Evolutionary conservation across 2,797 vertebrate genomes (phyloP).

Genomic region (Liasis olivaceus): DNA sequence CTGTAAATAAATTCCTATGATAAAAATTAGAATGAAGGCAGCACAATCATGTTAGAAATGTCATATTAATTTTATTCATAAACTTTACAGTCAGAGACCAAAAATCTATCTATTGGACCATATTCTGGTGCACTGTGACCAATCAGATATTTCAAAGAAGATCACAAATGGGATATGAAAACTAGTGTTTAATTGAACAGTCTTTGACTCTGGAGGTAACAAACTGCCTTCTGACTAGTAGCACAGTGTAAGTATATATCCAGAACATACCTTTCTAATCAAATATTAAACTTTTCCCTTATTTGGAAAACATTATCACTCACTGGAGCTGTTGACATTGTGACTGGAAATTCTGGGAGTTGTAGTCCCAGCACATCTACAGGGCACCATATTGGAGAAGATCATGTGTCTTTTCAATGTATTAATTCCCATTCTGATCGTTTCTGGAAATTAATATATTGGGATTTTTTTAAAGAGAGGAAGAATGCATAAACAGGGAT

Average conservation of each 20-base stretch:
- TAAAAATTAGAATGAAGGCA: not conserved
- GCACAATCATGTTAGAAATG: not conserved
- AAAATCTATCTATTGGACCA: too few species aligned
- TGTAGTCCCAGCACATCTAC: not conserved
- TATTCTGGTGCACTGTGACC: not conserved
- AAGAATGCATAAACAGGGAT: not conserved
- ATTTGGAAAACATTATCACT: not conserved
- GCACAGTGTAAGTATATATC: not conserved
- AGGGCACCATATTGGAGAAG: too few species aligned
- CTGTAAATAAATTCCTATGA: not conserved
- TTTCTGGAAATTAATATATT: not conserved
- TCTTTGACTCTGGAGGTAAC: too few species aligned
- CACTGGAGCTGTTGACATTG: not conserved
- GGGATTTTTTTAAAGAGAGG: not conserved
- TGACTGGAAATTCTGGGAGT: not conserved
- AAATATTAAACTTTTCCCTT: not conserved
- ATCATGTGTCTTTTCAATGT: not conserved
- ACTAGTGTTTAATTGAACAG: not conserved
- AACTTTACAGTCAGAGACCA: not conserved
- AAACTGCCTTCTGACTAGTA: not conserved
- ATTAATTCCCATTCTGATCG: not conserved
- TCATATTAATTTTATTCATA: not conserved
- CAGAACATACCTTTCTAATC: not conserved
- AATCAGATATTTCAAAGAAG: not conserved
- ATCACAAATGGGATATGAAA: not conserved